These are phyloP conservation scores for Astyanax mexicanus DNA, from an alignment of 2,797 vertebrate genomes.

Conservation along the genomic window DNA sequence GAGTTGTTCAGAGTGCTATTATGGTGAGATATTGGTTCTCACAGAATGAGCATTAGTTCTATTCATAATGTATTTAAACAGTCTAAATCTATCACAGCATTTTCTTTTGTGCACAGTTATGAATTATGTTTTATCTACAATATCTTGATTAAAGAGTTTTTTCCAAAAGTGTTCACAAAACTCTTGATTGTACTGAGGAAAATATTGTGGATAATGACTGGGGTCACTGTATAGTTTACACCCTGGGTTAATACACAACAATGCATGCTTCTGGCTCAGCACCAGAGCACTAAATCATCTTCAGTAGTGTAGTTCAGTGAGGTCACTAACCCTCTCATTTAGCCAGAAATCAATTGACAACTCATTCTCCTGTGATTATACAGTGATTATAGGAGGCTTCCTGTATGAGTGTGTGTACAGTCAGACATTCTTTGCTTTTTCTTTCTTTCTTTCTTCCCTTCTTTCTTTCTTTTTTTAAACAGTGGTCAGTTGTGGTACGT, in stretches of 20 bases:
- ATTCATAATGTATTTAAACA: not conserved
- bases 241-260: not conserved
- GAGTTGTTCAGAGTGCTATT: no score
- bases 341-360: not conserved
- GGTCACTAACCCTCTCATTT: not conserved
- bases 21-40: no score
- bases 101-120: no score
- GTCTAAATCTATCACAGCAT: not conserved
- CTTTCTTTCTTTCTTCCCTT: not conserved
- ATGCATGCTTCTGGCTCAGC: not conserved
- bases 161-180: no score
- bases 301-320: not conserved
- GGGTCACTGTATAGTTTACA: not conserved
- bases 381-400: not conserved
- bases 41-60: no score
- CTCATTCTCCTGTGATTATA: not conserved
- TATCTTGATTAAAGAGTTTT: no score
- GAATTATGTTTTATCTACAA: no score
- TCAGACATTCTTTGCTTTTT: not conserved
- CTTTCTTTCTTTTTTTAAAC: not conserved
- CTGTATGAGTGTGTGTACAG: not conserved
- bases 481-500: not conserved
- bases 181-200: not conserved
- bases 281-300: not conserved
- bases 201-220: not conserved